Percentiles rank a stretch among this genome's conserved stretches.
phyloP scores from a whole-genome alignment of 2,888 invertebrate species.

The Acrobasis repandana region DNA sequence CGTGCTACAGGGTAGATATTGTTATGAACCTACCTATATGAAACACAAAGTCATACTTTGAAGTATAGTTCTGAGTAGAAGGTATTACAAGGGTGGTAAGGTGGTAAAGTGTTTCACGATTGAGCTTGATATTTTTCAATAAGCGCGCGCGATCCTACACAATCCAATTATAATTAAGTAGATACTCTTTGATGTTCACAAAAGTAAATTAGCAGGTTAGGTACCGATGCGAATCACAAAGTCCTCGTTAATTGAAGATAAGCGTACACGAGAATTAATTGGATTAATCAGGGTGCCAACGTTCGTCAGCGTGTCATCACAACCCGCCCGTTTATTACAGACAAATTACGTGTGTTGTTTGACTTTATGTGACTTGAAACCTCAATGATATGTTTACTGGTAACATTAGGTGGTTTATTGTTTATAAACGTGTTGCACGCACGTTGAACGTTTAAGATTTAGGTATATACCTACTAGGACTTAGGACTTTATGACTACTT shows the following conservation, averaged over 20 bases:
- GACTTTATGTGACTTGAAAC: slow-evolving; percentile 32
- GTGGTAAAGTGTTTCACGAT: neutral
- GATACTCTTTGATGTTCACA: slow-evolving; percentile 32
- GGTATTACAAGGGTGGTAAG: neutral
- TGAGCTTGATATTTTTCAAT: slow-evolving; percentile 17
- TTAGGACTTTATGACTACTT: no score
- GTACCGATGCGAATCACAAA: slow-evolving; percentile 32
- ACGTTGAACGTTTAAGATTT: neutral
- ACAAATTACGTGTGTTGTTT: neutral
- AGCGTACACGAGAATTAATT: slow-evolving; percentile 44
- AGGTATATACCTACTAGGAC: no score
- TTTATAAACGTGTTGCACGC: neutral
- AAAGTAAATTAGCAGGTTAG: slow-evolving; percentile 32
- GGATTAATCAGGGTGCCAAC: slow-evolving; percentile 49
- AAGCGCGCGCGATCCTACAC: neutral
- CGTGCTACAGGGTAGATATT: no score
- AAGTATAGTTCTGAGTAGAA: no score
- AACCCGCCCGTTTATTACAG: neutral
- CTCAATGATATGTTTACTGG: slow-evolving; percentile 16
- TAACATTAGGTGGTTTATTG: neutral
- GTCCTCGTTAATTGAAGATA: slow-evolving; percentile 43
- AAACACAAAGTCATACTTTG: no score
- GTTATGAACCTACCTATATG: no score
- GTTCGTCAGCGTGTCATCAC: slow-evolving; percentile 24
- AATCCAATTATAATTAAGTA: slow-evolving; percentile 25